Evolutionary conservation across 2,888 invertebrate species (phyloP).

Genomic region (Pyrocoelia pectoralis): DNA sequence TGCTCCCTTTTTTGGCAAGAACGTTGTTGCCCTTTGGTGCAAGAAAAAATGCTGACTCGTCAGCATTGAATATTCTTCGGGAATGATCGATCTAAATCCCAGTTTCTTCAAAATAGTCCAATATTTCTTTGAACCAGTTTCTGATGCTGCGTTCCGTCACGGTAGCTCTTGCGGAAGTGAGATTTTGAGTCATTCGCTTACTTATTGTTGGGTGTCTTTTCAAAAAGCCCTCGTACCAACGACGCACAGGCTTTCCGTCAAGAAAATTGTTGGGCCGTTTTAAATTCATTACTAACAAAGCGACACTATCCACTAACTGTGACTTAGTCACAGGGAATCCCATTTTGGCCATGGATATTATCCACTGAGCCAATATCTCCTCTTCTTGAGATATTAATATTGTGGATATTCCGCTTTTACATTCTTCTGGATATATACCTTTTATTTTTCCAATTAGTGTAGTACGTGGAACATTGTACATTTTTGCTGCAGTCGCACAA

Average conservation of each 20-base stretch:
- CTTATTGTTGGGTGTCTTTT: neutral
- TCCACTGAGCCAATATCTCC: conserved; percentile 28
- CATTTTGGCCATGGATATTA: conserved; percentile 23
- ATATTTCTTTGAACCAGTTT: conserved; percentile 45
- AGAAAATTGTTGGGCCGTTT: conserved; percentile 11
- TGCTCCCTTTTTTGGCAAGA: conserved; percentile 5
- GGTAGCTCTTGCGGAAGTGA: neutral
- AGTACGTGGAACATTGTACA: conserved; percentile 33
- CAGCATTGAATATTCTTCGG: neutral
- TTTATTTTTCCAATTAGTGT: conserved; percentile 33
- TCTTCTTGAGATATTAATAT: no score
- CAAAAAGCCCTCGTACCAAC: neutral
- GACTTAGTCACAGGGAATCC: conserved; percentile 36
- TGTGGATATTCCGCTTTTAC: no score
- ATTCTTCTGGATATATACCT: conserved; percentile 32
- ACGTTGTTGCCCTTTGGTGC: neutral
- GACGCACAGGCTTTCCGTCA: neutral
- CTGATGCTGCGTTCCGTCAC: conserved; percentile 2
- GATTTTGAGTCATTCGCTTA: neutral
- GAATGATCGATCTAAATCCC: no score
- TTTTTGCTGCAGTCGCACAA: conserved; percentile 26
- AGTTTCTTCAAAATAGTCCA: conserved; percentile 34
- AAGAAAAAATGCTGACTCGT: conserved; percentile 16
- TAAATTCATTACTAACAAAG: conserved; percentile 20
- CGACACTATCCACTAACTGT: conserved; percentile 18